Evolutionary conservation across 2,113 vertebrate genomes (phyloP).

Genomic region (Chloebia gouldiae): DNA sequence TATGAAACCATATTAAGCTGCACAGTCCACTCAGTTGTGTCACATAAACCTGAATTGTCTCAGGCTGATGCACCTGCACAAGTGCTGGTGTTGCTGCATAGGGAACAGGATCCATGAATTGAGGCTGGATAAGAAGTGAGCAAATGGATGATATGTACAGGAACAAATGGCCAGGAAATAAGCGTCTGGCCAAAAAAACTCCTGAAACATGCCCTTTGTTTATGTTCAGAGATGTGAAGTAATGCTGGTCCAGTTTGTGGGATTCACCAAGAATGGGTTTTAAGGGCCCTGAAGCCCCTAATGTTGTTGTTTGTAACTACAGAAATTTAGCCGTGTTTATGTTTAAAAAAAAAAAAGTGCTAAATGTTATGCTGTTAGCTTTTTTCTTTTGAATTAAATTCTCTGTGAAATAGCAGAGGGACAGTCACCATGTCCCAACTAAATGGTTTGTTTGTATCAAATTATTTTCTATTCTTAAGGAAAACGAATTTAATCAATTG

Average conservation of each 20-base stretch:
- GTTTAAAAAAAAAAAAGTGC: not conserved
- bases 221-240: not conserved
- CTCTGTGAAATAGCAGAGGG: not conserved
- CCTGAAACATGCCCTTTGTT: not conserved
- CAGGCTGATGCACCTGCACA: not conserved
- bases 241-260: not conserved
- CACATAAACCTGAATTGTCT: not conserved
- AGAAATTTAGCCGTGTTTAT: not conserved
- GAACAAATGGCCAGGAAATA: not conserved
- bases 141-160: not conserved
- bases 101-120: not conserved
- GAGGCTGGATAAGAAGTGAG: not conserved
- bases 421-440: not conserved
- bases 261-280: not conserved
- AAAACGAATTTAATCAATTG: constrained; percentile 34
- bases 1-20: not conserved
- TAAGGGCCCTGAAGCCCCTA: not conserved
- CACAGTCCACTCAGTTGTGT: not conserved
- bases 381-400: not conserved
- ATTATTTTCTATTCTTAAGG: constrained; percentile 25
- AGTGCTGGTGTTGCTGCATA: not conserved
- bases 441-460: constrained; percentile 24
- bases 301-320: not conserved
- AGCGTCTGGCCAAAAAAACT: not conserved
- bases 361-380: not conserved